phyloP scores from a whole-genome alignment of 2,888 invertebrate species.

The Abrostola tripartita region DNA sequence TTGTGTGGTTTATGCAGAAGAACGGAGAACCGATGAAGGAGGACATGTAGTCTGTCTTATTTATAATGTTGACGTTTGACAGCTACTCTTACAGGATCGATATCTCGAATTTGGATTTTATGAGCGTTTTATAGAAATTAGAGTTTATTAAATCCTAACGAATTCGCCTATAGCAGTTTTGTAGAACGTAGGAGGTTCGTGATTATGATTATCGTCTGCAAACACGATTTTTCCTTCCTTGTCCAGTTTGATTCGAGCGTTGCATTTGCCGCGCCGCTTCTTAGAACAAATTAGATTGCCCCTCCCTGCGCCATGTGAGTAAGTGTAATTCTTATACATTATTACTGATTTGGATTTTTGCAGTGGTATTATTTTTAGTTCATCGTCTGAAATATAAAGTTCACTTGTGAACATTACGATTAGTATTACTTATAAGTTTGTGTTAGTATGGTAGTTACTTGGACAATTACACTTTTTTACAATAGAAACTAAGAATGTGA shows the following conservation, averaged over 20 bases:
- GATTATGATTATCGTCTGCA: constrained; percentile 27
- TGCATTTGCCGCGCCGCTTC: constrained; percentile 40
- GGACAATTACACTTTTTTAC: no score
- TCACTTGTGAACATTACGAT: not conserved
- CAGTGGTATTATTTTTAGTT: constrained; percentile 29
- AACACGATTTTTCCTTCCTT: constrained; percentile 18
- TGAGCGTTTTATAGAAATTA: no score
- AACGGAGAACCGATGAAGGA: no score
- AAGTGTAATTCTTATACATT: constrained; percentile 32
- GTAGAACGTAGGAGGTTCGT: not conserved
- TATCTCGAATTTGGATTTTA: no score
- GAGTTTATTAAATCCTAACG: not conserved
- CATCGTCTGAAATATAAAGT: constrained; percentile 9
- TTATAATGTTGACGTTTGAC: no score
- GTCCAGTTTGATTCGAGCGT: constrained; percentile 46
- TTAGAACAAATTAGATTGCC: constrained; percentile 34
- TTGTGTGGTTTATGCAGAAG: no score
- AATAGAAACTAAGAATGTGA: no score
- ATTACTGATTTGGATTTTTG: constrained; percentile 33
- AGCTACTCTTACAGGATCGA: no score
- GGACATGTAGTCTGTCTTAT: no score
- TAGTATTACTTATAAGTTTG: not conserved
- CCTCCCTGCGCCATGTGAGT: constrained; percentile 31
- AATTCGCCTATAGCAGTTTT: not conserved
- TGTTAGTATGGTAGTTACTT: not conserved